Evolutionary conservation across 2,113 vertebrate genomes (phyloP).

Genomic region (Sturnus vulgaris): DNA sequence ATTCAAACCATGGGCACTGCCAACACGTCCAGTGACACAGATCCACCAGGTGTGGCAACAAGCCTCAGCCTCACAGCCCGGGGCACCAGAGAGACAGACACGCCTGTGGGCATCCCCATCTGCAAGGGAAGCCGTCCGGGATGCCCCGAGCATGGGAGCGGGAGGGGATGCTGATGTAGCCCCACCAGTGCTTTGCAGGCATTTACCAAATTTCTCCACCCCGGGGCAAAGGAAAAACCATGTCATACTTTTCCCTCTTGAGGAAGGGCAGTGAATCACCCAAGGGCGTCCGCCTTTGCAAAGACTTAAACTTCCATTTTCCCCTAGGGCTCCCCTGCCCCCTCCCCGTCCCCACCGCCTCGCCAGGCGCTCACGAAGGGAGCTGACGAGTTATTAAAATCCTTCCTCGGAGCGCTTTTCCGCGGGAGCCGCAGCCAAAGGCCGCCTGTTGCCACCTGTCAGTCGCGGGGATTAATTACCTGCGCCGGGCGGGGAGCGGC

Average conservation of each 20-base stretch:
- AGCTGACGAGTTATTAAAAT: slow-evolving; percentile 43
- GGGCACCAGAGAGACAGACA: fast-evolving
- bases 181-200: not conserved
- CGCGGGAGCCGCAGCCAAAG: slow-evolving; percentile 68
- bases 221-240: not conserved
- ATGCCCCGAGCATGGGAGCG: fast-evolving
- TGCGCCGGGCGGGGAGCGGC: slow-evolving; percentile 77
- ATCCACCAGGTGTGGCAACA: fast-evolving
- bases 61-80: not conserved
- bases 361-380: slow-evolving; percentile 51
- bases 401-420: slow-evolving; percentile 63
- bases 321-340: not conserved
- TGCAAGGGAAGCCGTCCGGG: fast-evolving
- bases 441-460: slow-evolving; percentile 85
- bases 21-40: fast-evolving
- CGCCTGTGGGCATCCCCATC: fast-evolving
- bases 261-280: not conserved
- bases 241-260: not conserved
- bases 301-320: not conserved
- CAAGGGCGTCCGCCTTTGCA: not conserved
- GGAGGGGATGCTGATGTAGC: not conserved
- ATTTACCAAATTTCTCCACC: not conserved
- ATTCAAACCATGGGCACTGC: fast-evolving
- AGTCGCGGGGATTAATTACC: slow-evolving; percentile 82
- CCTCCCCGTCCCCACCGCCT: not conserved